Evolutionary conservation across 1,140 invertebrate species (phyloP), one percentile per base, ranked within the genome.

Genomic region (Cydia strobilella): DNA sequence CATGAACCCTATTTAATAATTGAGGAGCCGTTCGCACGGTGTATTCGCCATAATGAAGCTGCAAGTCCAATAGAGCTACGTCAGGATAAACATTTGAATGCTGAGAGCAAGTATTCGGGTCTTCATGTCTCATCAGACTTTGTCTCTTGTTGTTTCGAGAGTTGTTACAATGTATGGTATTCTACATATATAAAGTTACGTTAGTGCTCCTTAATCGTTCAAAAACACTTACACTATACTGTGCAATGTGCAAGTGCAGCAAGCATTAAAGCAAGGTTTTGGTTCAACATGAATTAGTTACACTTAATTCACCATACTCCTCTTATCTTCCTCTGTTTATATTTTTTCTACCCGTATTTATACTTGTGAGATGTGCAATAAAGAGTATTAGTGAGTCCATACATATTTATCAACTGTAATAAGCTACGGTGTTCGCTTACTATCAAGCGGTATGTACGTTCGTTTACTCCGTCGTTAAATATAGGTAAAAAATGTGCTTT

Each of bases 1-100:
- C 63, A 66, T n/a, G n/a, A n/a, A n/a, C 65, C n/a, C 65, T 39
- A 69, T 69, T 69, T 69, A 69, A 69, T 69, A 69, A 69, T 69
- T 69, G 65, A 69, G 35, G 65, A 69, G 15, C 65, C 4, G 25
- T 23, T 59, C 54, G 54, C n/a, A n/a, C 18, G 65, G 65, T 69
- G 65, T 69, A 18, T 69, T 39, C 31, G 31, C 65, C n/a, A 42
- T 18, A 69, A 69, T 69, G 27, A 35, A 69, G 27, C 65, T 39
- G 65, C 27, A 69, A 69, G 27, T 69, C 54, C 54, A 59, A 18
- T 35, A 35, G 31, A 35, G 31, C 15, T 69, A 20, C n/a, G 65
- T 6, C 18, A 69, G 65, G 7, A 15, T n/a, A 27, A 31, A 31
- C 63, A 65, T 42, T 59, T 18, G 35, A 39, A 39, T 35, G n/a